Conservation (phyloP, 2,113 vertebrate species). For the Tursiops truncatus region DNA sequence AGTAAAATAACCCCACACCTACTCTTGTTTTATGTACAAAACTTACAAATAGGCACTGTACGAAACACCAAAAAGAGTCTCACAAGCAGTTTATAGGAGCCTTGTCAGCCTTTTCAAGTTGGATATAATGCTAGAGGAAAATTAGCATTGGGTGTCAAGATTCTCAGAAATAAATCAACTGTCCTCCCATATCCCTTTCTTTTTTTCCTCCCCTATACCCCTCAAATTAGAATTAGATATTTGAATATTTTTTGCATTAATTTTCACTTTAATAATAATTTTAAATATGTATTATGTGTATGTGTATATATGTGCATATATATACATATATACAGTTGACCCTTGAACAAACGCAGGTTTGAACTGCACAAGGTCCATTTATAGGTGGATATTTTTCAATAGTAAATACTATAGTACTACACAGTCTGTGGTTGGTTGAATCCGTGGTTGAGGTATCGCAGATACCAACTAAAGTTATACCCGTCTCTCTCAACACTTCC, state of each 20-base stretch:
- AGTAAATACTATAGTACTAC: neutral
- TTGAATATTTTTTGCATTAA: neutral
- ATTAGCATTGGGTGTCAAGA: neutral
- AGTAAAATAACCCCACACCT: neutral
- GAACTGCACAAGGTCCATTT: neutral
- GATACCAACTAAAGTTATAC: neutral
- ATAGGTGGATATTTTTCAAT: neutral
- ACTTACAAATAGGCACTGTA: neutral
- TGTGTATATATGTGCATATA: neutral
- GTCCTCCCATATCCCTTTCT: neutral
- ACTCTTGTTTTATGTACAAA: neutral
- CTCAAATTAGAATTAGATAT: neutral
- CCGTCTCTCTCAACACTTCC: neutral
- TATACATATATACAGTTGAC: neutral
- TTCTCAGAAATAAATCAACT: neutral
- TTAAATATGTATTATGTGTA: neutral
- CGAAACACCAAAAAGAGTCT: neutral
- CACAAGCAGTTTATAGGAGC: neutral
- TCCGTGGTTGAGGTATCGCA: neutral
- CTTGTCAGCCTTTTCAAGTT: neutral
- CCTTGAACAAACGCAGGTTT: neutral
- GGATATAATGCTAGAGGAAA: neutral
- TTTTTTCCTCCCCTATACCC: neutral
- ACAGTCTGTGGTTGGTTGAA: neutral
- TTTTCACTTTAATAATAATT: conserved; percentile 12